Conservation (phyloP, 2,113 vertebrate species). For the Ahaetulla prasina region DNA sequence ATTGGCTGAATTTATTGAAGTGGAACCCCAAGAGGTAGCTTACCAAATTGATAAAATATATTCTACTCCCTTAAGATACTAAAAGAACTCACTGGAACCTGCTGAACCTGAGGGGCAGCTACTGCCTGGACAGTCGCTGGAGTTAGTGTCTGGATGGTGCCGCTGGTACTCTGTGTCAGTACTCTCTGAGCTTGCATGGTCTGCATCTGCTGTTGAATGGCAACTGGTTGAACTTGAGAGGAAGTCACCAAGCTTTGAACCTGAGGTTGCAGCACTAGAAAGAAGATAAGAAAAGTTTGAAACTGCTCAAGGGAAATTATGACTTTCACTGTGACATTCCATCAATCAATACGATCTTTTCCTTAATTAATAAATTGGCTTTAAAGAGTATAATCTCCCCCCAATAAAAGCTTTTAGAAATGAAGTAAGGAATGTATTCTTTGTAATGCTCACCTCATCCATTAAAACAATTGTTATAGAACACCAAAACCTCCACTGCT, state of each 20-base stretch:
- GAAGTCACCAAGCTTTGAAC: conserved; percentile 91
- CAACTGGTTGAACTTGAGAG: conserved; percentile 84
- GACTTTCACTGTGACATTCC: background rate
- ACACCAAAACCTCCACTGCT: background rate
- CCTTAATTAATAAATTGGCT: background rate
- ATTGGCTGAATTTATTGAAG: too few relatives aligned
- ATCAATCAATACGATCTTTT: background rate
- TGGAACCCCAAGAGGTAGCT: too few relatives aligned
- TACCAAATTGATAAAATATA: too few relatives aligned
- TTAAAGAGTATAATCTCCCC: background rate
- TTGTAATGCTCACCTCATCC: background rate
- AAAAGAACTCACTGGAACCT: conserved; percentile 76
- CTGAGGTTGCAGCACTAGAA: conserved; percentile 90
- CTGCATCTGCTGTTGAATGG: conserved; percentile 92
- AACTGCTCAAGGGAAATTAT: background rate
- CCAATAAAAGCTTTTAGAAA: background rate
- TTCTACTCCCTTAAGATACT: background rate
- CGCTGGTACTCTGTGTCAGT: conserved; percentile 79
- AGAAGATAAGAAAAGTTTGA: conserved; percentile 22
- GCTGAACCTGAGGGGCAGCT: conserved; percentile 87
- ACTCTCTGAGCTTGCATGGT: conserved; percentile 78
- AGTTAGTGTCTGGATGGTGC: conserved; percentile 86
- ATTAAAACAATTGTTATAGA: background rate
- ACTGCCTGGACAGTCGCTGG: conserved; percentile 87
- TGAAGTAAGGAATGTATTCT: background rate